Percentiles rank a stretch among this genome's conserved stretches.
These are phyloP conservation scores for Strigamia transsilvanica DNA, from an alignment of 2,888 invertebrate species.

Conservation along the genomic window DNA sequence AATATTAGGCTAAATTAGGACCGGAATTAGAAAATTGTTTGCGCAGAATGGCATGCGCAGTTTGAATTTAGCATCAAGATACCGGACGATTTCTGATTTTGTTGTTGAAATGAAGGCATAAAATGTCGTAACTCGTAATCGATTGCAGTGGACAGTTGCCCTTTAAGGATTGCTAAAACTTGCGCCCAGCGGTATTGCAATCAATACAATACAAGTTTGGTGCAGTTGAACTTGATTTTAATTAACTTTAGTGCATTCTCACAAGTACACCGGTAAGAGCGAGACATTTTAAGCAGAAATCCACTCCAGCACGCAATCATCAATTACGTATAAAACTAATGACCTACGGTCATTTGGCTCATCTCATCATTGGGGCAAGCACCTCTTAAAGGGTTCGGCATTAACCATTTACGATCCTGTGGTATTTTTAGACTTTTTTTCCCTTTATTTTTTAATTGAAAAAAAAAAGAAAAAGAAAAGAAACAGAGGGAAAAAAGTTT, in stretches of 20 bases:
- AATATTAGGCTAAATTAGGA: no score
- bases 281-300: constrained; percentile 29
- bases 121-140: no score
- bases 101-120: no score
- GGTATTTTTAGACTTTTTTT: background rate
- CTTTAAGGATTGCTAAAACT: no score
- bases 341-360: constrained; percentile 38
- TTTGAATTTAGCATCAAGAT: no score
- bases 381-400: constrained; percentile 13
- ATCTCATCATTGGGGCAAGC: constrained; percentile 18
- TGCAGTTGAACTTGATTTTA: background rate
- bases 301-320: constrained; percentile 40
- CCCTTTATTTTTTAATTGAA: background rate
- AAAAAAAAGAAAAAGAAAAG: background rate
- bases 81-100: no score
- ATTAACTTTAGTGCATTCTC: constrained; percentile 13
- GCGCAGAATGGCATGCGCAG: no score
- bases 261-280: constrained; percentile 24
- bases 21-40: no score
- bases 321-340: constrained; percentile 44
- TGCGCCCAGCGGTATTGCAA: background rate
- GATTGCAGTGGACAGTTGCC: no score
- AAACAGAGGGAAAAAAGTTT: background rate
- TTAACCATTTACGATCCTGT: constrained; percentile 9
- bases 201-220: constrained; percentile 30